Evolutionary conservation across 2,797 vertebrate species (phyloP).

Genomic region (Neomorphus geoffroyi): DNA sequence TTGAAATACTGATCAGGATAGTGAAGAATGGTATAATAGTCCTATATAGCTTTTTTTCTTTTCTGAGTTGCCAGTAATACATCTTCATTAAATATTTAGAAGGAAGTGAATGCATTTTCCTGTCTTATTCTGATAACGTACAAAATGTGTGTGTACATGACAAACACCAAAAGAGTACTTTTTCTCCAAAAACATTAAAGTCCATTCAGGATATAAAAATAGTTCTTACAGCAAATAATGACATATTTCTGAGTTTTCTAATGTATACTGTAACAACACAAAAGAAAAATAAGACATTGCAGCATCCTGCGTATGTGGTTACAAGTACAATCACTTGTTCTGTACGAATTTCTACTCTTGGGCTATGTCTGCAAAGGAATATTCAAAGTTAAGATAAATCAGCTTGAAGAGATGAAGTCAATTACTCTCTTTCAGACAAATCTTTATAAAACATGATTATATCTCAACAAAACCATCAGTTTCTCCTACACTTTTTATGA

Average conservation of each 20-base stretch:
- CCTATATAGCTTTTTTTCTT: background rate
- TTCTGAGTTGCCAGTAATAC: background rate
- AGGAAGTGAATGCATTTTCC: background rate
- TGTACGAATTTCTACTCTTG: background rate
- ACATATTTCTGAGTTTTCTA: constrained; percentile 21
- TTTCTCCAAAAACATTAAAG: background rate
- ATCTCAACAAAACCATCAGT: background rate
- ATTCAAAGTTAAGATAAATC: background rate
- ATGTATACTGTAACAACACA: background rate
- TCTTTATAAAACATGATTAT: background rate
- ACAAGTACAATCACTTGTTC: background rate
- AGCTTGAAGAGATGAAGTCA: background rate
- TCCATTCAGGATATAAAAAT: background rate
- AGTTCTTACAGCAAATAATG: background rate
- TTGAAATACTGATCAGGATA: background rate
- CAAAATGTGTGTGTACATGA: background rate
- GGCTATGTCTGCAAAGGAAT: background rate
- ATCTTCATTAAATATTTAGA: background rate
- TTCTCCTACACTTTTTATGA: background rate
- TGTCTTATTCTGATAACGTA: background rate
- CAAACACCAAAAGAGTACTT: background rate
- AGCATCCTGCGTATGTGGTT: background rate
- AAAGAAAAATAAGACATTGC: background rate
- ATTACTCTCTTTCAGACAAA: background rate
- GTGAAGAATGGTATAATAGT: background rate